Evolutionary conservation across 1,140 invertebrate genomes (phyloP), one percentile per base, ranked within the genome.

Genomic region (Babylonia areolata): DNA sequence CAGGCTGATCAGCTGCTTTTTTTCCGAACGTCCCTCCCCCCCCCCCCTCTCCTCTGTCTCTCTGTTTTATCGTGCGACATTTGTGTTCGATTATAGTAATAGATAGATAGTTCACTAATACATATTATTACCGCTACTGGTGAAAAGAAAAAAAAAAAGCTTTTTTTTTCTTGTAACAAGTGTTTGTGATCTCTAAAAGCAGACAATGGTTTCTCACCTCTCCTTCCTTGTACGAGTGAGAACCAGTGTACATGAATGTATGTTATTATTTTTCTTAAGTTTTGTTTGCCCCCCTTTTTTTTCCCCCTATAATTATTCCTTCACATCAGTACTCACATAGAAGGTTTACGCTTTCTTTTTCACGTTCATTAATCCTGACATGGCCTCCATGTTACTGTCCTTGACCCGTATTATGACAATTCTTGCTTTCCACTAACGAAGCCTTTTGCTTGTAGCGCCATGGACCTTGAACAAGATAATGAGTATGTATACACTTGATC

Each of bases 401-500:
- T 64, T 64, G 28, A 6, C 80, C 35, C 35, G 33, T 37, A 75
- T 33, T 15, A 35, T 35, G 1, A 3, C 3, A 75, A 54, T 31
- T 46, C 73, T 75, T 33, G 73, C 73, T 75, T 75, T 75, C 73
- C 33, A 17, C 33, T 46, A 15, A 37, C 5, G 28, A 64, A 64
- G 28, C 9, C 17, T 84, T 73, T 75, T 73, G 82, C 82, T 73
- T 84, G 37, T 42, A 84, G 82, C 82, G n/a, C 64, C 64, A 84
- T 84, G 82, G 82, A 84, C 6, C 40, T 84, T 35, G 82, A 31
- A 5, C 82, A 54, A 15, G 69, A 75, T 28, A 33, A 73, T 20
- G 82, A 84, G 82, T 84, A 84, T 73, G 82, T 84, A 84, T 84
- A 23, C n/a, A n/a, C n/a, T n/a, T n/a, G n/a, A n/a, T n/a, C n/a